Conservation (phyloP, 1,140 invertebrate genomes). For the Zaprionus africanus region DNA sequence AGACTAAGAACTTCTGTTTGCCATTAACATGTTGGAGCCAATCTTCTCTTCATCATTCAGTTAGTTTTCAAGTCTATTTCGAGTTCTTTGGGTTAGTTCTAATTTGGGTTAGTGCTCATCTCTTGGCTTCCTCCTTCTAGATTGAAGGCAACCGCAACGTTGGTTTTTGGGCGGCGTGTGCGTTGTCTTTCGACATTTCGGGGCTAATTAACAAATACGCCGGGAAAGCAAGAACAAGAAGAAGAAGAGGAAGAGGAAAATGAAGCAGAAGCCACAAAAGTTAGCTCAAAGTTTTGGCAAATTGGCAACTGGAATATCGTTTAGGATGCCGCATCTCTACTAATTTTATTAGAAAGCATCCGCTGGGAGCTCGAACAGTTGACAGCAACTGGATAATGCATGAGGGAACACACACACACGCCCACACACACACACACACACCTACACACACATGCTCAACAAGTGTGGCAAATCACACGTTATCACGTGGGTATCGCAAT, state of each 20-base stretch:
- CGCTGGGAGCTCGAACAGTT: neutral
- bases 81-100: neutral
- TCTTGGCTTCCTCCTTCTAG: neutral
- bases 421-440: neutral
- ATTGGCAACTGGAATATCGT: neutral
- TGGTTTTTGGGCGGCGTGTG: conserved; percentile 1
- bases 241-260: neutral
- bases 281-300: conserved; percentile 23
- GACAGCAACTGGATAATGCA: conserved; percentile 19
- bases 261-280: conserved; percentile 24
- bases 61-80: neutral
- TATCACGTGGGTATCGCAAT: conserved; percentile 7
- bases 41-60: too few species aligned
- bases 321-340: conserved; percentile 23
- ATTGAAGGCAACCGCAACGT: neutral
- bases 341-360: conserved; percentile 17
- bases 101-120: neutral
- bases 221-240: neutral
- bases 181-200: conserved; percentile 60
- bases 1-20: too few species aligned
- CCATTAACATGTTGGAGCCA: too few species aligned
- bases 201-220: conserved; percentile 54
- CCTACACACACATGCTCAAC: conserved; percentile 8
- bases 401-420: neutral
- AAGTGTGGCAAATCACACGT: conserved; percentile 33